A percentile compares a stretch with the other conserved stretches of the same genome.
Conservation (phyloP, 1,140 invertebrate genomes). For the Brachionus angularis region DNA sequence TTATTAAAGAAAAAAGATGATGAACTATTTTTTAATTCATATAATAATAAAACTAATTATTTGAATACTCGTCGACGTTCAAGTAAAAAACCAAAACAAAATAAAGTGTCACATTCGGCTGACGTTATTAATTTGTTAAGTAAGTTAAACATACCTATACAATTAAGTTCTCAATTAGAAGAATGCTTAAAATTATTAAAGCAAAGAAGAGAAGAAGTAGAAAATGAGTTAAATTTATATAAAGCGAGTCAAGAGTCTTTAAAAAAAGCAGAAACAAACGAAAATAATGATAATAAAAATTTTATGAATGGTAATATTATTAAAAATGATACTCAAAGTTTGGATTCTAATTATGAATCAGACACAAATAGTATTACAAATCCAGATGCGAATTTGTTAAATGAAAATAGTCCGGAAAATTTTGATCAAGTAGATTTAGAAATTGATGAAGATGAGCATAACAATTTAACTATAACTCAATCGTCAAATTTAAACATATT, state of each 20-base stretch:
- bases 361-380: slow-evolving; percentile 4
- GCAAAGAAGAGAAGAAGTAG: neutral
- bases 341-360: slow-evolving; percentile 19
- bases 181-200: neutral
- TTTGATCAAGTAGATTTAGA: no score
- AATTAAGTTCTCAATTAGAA: slow-evolving; percentile 24
- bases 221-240: neutral
- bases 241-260: neutral
- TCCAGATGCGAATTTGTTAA: neutral
- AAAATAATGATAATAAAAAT: no score
- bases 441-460: no score
- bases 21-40: neutral
- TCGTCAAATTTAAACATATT: no score
- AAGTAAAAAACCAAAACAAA: slow-evolving; percentile 24
- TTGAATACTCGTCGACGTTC: no score
- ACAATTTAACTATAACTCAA: slow-evolving; percentile 21
- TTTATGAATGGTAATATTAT: no score
- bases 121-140: slow-evolving; percentile 20
- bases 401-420: no score
- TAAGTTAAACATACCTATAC: slow-evolving; percentile 28
- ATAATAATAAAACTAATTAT: no score
- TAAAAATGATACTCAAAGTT: slow-evolving; percentile 24
- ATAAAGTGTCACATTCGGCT: slow-evolving; percentile 28
- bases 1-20: slow-evolving; percentile 24
- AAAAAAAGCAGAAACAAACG: neutral